Percentiles rank a stretch among this genome's conserved stretches.
phyloP scores from a whole-genome alignment of 2,888 invertebrate genomes.

The Nemurella pictetii region DNA sequence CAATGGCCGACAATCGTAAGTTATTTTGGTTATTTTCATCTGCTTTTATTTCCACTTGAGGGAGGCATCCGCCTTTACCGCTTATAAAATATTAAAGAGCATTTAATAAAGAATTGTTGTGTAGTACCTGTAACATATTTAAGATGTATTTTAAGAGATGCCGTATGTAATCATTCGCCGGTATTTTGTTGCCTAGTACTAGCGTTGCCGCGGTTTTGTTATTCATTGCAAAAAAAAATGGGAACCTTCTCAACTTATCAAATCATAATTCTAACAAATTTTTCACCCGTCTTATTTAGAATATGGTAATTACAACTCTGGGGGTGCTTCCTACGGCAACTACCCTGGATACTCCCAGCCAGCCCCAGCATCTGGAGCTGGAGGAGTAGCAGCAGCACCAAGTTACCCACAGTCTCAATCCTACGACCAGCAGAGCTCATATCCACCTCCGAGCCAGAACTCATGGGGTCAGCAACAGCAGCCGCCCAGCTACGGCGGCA shows the following conservation, averaged over 20 bases:
- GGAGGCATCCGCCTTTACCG: not conserved
- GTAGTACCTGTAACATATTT: not conserved
- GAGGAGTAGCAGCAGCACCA: conserved; percentile 36
- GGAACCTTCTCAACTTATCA: not conserved
- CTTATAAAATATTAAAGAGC: not conserved
- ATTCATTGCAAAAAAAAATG: not conserved
- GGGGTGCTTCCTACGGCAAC: conserved; percentile 41
- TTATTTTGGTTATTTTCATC: conserved; percentile 25
- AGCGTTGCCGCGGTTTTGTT: not conserved
- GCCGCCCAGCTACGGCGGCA: conserved; percentile 32
- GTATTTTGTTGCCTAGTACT: not conserved
- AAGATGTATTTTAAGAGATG: not conserved
- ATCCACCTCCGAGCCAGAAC: conserved; percentile 37
- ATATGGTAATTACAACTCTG: conserved; percentile 42
- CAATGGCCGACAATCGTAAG: conserved; percentile 41
- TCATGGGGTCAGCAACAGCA: conserved; percentile 40
- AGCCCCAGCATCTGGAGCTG: conserved; percentile 41
- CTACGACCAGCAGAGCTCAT: conserved; percentile 41
- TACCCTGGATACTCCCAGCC: conserved; percentile 43
- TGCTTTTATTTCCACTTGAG: not conserved
- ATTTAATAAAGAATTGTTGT: not conserved
- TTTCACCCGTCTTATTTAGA: conserved; percentile 36
- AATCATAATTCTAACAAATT: not conserved
- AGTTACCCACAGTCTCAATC: conserved; percentile 40
- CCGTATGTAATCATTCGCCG: not conserved